Evolutionary conservation across 1,140 invertebrate species (phyloP).

Genomic region (Zaprionus camerounensis): DNA sequence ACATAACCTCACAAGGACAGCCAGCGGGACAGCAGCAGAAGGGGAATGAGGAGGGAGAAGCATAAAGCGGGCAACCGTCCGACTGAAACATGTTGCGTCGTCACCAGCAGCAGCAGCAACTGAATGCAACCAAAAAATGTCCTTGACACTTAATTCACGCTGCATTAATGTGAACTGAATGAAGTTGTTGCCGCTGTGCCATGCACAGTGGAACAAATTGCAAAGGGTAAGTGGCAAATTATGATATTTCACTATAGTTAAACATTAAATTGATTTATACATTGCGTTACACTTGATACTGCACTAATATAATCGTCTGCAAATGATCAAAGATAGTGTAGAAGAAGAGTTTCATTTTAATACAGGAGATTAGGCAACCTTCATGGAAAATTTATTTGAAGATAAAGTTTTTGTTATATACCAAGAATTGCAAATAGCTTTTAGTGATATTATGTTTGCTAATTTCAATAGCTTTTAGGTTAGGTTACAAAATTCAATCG

Average conservation of each 20-base stretch:
- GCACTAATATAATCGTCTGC: too few relatives aligned
- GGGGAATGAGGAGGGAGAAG: conserved; percentile 1
- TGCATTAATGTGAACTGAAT: conserved; percentile 82
- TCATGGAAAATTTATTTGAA: too few relatives aligned
- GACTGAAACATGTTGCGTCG: conserved; percentile 76
- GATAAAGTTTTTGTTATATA: too few relatives aligned
- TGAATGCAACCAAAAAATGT: conserved; percentile 76
- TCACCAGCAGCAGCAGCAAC: conserved; percentile 49
- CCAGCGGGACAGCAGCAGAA: conserved; percentile 26
- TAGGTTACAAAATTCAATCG: too few relatives aligned
- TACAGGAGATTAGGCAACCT: too few relatives aligned
- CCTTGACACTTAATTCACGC: conserved; percentile 83
- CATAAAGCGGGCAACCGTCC: conserved; percentile 22
- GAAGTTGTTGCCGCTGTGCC: conserved; percentile 56
- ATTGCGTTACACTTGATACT: background rate
- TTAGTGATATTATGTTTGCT: too few relatives aligned
- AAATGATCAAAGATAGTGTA: too few relatives aligned
- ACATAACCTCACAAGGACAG: conserved; percentile 51
- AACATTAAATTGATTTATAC: background rate
- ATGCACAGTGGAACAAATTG: conserved; percentile 47
- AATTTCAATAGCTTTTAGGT: too few relatives aligned
- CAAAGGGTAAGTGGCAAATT: background rate
- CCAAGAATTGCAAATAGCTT: too few relatives aligned
- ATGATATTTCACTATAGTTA: background rate
- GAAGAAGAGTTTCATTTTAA: too few relatives aligned